Evolutionary conservation across 2,113 vertebrate species (phyloP).

Genomic region (Psittacara wagleri): DNA sequence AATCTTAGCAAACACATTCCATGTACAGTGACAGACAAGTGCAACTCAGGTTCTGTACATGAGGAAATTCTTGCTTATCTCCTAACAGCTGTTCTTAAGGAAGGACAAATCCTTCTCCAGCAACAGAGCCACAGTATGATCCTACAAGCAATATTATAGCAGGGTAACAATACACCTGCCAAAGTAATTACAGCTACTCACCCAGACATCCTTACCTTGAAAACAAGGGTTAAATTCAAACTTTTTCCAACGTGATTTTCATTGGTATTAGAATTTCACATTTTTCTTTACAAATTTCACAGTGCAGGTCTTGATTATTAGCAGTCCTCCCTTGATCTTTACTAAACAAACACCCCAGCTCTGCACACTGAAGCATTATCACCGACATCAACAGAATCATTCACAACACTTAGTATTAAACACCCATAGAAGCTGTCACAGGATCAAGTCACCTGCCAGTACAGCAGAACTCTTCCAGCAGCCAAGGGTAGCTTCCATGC

Average conservation of each 20-base stretch:
- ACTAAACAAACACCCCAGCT: neutral
- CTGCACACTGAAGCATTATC: neutral
- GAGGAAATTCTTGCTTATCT: neutral
- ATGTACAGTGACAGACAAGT: neutral
- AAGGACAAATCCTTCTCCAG: neutral
- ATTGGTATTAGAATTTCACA: neutral
- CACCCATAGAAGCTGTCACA: neutral
- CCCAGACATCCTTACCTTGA: neutral
- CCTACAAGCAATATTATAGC: neutral
- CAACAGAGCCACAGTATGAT: neutral
- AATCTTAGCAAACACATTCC: neutral
- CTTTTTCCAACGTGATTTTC: neutral
- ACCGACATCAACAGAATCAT: neutral
- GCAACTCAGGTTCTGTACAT: neutral
- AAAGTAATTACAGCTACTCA: neutral
- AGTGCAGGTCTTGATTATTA: neutral
- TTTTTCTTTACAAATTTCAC: neutral
- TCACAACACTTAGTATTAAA: accelerated
- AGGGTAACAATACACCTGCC: neutral
- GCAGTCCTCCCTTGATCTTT: neutral
- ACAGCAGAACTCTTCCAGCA: neutral
- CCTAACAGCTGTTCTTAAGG: neutral
- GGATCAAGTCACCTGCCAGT: neutral
- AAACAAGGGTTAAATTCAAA: neutral
- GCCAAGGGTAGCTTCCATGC: neutral